Base-by-base conservation (phyloP, 2,888 invertebrate species). In the Lypha dubia region DNA sequence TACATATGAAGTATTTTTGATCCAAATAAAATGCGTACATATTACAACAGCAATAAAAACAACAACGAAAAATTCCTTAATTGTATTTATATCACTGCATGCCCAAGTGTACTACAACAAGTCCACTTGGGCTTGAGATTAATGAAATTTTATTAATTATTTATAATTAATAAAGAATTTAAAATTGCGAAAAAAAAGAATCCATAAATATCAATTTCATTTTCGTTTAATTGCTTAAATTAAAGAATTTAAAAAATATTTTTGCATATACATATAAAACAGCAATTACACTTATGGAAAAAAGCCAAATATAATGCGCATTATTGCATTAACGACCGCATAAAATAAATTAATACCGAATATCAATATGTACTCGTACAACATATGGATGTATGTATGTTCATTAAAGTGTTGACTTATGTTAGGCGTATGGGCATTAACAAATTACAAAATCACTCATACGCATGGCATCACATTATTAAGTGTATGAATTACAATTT, bases 41-140 rank as follows among this genome's bases (percentile, higher is more conserved):
- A 53, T 60, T n/a, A n/a, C n/a, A n/a, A n/a, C n/a, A n/a, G n/a
- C n/a, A n/a, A 68, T 32, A 9, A 38, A 46, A 73, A 44, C 38
- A 35, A n/a, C n/a, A n/a, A n/a, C n/a, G 28, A 28, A 28, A 28
- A 28, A 28, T 38, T 8, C 24, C 41, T 46, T 53, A 79, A 53
- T 71, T 63, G 38, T 28, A 73, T 73, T 67, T 24, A 56, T 71
- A 71, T 44, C 71, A 79, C 35, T 79, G 41, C 49, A 49, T 73
- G n/a, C 38, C n/a, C 20, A 3, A 20, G 28, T 22, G 46, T 5
- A 35, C 49, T 49, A 58, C 8, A 60, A 20, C 15, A 38, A 24
- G 9, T 49, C 15, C 17, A 22, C 35, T 9, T 22, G 22, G 44
- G 13, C 11, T 65, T n/a, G 46, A n/a, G 17, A 38, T 67, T 67